Conservation (phyloP, 2,797 vertebrate species). For the Galagoides demidoff region DNA sequence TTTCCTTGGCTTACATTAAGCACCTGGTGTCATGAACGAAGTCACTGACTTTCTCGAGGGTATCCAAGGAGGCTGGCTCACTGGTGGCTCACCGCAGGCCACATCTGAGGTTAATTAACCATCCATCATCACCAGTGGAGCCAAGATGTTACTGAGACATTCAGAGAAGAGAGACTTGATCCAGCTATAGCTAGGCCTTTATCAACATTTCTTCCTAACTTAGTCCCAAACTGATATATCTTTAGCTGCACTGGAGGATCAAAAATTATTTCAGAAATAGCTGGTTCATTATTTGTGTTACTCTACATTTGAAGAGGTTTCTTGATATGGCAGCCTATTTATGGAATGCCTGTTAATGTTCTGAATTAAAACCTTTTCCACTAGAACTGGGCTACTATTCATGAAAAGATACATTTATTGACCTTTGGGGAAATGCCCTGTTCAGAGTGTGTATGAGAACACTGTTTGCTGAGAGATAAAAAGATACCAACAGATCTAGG, state of each 20-base stretch:
- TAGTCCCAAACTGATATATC: constrained; percentile 8
- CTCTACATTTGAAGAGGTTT: background rate
- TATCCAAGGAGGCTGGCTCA: constrained; percentile 55
- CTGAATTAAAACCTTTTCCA: constrained; percentile 36
- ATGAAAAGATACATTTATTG: background rate
- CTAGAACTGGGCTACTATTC: background rate
- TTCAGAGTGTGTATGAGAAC: background rate
- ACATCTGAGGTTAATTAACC: constrained; percentile 48
- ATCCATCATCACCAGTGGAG: background rate
- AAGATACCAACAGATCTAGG: background rate
- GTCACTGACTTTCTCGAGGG: constrained; percentile 54
- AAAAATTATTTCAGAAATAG: constrained; percentile 33
- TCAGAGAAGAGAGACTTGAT: constrained; percentile 44
- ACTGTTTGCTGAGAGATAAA: background rate
- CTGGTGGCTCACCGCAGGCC: constrained; percentile 19
- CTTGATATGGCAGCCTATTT: background rate
- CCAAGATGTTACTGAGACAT: constrained; percentile 45
- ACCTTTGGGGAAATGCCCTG: background rate
- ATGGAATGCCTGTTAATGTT: background rate
- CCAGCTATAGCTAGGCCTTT: background rate
- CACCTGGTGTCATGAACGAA: constrained; percentile 59
- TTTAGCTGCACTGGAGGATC: background rate
- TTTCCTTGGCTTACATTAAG: constrained; percentile 54
- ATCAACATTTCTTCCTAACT: constrained; percentile 35
- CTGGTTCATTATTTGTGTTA: background rate